Conservation (phyloP, 2,113 vertebrate species). For the Otis tarda region DNA sequence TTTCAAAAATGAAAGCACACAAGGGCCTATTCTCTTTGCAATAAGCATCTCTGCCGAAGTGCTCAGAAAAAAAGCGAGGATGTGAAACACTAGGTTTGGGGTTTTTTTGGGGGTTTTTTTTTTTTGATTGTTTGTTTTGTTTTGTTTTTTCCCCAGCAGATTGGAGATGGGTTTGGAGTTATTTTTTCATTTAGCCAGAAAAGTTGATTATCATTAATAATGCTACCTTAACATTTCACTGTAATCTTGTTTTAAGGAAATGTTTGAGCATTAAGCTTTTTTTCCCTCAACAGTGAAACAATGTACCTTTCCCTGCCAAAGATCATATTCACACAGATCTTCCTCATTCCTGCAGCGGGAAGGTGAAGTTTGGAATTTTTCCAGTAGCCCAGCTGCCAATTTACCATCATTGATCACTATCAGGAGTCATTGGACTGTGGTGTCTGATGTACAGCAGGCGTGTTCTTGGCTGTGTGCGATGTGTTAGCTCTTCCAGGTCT, state of each 20-base stretch:
- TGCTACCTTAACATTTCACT: constrained; percentile 64
- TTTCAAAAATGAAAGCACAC: not conserved
- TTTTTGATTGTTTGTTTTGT: no score
- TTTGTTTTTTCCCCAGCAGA: not conserved
- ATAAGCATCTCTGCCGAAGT: not conserved
- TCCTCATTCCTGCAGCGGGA: constrained; percentile 48
- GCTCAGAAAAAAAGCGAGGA: not conserved
- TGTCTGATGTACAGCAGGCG: not conserved
- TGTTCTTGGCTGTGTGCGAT: not conserved
- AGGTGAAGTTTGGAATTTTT: constrained; percentile 72
- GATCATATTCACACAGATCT: constrained; percentile 47
- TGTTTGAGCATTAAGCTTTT: constrained; percentile 67
- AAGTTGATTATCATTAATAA: not conserved
- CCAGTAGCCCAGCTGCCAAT: constrained; percentile 56
- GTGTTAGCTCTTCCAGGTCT: not conserved
- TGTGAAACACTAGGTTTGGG: not conserved
- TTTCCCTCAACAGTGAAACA: constrained; percentile 84
- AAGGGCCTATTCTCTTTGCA: not conserved
- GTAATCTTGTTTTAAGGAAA: constrained; percentile 75
- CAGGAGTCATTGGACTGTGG: constrained; percentile 41
- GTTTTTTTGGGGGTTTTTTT: not conserved
- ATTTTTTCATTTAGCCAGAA: not conserved
- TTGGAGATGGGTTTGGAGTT: not conserved
- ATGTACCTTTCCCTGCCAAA: constrained; percentile 74
- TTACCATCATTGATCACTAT: constrained; percentile 45